phyloP scores from a whole-genome alignment of 1,140 invertebrate species.

The Musca vetustissima region DNA sequence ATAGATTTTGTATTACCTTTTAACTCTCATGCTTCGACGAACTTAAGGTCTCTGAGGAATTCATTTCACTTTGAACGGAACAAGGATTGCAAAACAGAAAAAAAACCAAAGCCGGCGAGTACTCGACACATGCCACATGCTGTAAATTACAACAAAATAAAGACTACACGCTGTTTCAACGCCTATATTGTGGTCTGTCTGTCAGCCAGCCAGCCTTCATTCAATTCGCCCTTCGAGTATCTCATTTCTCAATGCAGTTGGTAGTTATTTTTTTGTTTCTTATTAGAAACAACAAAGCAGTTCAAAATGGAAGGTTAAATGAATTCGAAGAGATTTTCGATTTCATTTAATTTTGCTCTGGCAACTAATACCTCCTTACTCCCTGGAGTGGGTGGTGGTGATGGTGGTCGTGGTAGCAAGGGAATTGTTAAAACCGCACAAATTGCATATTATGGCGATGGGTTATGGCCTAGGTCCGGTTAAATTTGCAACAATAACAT shows the following conservation, averaged over 20 bases:
- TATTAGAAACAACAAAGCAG: neutral
- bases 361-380: too few relatives aligned
- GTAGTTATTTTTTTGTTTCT: neutral
- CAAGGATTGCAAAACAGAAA: too few relatives aligned
- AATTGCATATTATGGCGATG: too few relatives aligned
- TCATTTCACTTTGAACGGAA: neutral
- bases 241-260: neutral
- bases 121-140: conserved; percentile 23
- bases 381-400: too few relatives aligned
- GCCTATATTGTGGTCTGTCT: conserved; percentile 11
- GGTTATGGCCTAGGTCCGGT: too few relatives aligned
- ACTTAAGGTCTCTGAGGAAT: conserved; percentile 14
- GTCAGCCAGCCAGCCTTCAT: too few relatives aligned
- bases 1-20: conserved; percentile 24
- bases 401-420: too few relatives aligned
- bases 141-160: conserved; percentile 10
- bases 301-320: conserved; percentile 9
- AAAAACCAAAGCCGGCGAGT: neutral
- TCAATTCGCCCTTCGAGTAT: neutral
- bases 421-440: too few relatives aligned
- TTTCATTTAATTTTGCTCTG: neutral
- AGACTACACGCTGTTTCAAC: conserved; percentile 22
- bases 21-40: conserved; percentile 15
- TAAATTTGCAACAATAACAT: conserved; percentile 21
- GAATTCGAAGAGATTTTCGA: conserved; percentile 17